Base-by-base conservation (phyloP, 1,140 invertebrate species). In the Chironomus tepperi region DNA sequence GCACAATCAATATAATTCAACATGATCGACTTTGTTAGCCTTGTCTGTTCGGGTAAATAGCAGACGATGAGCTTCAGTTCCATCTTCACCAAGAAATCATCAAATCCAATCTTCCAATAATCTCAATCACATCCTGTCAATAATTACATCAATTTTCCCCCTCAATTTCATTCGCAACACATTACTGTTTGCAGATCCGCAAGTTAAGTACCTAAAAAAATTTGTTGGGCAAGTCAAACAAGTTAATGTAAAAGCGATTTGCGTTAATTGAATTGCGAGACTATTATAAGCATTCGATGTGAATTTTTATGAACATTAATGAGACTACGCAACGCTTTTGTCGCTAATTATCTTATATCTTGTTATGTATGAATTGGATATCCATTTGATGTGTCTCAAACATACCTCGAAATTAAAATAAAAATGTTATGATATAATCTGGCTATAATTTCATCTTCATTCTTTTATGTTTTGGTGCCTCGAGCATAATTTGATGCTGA, bases 261-360 rank as follows among this genome's bases (percentile, higher is more conserved):
- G n/a, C 47, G 10, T 57, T 57, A 57, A 57, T 57, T 57, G 47
- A 57, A 57, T 57, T 57, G 47, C 47, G 12, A 57, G 47, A 57
- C 47, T 57, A 57, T 57, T n/a, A 57, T 15, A 57, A 57, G 47
- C 47, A 57, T 57, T 15, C 47, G 47, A 57, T n/a, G 47, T 15
- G 47, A 57, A 57, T 57, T 57, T 57, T 57, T 57, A 57, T 57
- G 47, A n/a, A 15, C 47, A 57, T 15, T 15, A 57, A 57, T 57
- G 47, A 57, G 47, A 57, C n/a, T 57, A n/a, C 47, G 12, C 47
- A 57, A 57, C 15, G 12, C 47, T 57, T 12, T n/a, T 57, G 47
- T 57, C n/a, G 12, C 47, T 57, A 57, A 57, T 57, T 57, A 57
- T 12, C 47, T 57, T 57, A 34, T 34, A 1, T 15, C 8, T 57